Percentiles rank a stretch among this genome's conserved stretches.
phyloP scores from a whole-genome alignment of 2,888 invertebrate species.

The Nesidiocoris tenuis region DNA sequence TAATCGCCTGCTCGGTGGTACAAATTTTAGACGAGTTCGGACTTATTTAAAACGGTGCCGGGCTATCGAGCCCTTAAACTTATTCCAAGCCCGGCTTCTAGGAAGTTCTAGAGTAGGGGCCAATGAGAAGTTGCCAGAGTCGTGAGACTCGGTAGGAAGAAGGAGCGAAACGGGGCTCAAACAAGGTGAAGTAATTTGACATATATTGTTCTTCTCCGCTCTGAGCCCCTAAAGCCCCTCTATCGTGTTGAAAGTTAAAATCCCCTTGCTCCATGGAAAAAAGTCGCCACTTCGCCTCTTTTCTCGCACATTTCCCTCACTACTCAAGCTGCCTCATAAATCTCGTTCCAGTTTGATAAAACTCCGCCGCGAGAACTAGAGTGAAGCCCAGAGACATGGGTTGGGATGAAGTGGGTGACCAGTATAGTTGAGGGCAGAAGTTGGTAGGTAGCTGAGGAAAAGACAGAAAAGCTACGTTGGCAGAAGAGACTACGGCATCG shows the following conservation, averaged over 20 bases:
- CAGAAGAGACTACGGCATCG: not conserved
- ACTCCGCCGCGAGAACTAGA: conserved; percentile 26
- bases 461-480: conserved; percentile 11
- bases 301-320: not conserved
- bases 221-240: conserved; percentile 36
- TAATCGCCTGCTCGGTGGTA: too few relatives aligned
- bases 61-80: too few relatives aligned
- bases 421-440: conserved; percentile 5
- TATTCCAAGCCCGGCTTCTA: not conserved
- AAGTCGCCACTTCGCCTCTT: not conserved
- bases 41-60: too few relatives aligned
- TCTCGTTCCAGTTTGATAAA: conserved; percentile 41
- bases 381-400: conserved; percentile 13
- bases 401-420: conserved; percentile 29
- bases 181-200: conserved; percentile 39
- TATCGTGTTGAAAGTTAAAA: conserved; percentile 40
- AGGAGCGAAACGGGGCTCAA: conserved; percentile 14
- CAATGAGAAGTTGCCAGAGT: not conserved
- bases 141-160: conserved; percentile 1
- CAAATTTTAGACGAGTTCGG: too few relatives aligned
- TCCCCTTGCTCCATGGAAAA: conserved; percentile 14
- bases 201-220: conserved; percentile 33
- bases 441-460: conserved; percentile 2
- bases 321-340: conserved; percentile 31
- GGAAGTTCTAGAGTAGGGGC: not conserved